phyloP scores from a whole-genome alignment of 2,113 vertebrate genomes.

The Calypte anna region DNA sequence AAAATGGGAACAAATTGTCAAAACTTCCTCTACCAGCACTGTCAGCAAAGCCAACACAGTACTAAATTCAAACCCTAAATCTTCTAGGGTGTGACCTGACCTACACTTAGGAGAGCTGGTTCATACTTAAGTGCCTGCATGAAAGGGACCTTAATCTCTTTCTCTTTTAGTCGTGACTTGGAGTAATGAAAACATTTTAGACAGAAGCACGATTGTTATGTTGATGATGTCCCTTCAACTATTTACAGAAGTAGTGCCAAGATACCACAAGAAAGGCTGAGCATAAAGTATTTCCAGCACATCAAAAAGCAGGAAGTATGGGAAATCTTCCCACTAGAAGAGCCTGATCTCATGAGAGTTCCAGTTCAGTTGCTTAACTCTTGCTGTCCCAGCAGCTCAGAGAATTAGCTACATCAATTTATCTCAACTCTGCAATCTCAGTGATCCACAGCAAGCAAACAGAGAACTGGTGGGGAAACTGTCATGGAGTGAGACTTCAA shows the following conservation, averaged over 20 bases:
- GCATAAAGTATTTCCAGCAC: constrained; percentile 56
- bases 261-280: constrained; percentile 66
- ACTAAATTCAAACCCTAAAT: neutral
- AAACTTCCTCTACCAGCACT: neutral
- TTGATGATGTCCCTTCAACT: constrained; percentile 51
- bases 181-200: constrained; percentile 44
- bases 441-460: neutral
- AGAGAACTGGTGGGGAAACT: neutral
- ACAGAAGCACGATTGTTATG: constrained; percentile 57
- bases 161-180: neutral
- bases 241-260: constrained; percentile 66
- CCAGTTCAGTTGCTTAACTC: constrained; percentile 37
- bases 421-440: neutral
- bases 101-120: neutral
- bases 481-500: neutral
- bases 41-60: neutral
- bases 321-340: constrained; percentile 57
- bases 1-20: neutral
- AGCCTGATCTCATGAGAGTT: constrained; percentile 46
- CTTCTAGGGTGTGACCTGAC: neutral
- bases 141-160: constrained; percentile 1
- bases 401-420: neutral
- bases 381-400: neutral
- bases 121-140: neutral
- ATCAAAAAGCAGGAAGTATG: constrained; percentile 69